Evolutionary conservation across 2,888 invertebrate species (phyloP).

Genomic region (Acanthopleura granulata): DNA sequence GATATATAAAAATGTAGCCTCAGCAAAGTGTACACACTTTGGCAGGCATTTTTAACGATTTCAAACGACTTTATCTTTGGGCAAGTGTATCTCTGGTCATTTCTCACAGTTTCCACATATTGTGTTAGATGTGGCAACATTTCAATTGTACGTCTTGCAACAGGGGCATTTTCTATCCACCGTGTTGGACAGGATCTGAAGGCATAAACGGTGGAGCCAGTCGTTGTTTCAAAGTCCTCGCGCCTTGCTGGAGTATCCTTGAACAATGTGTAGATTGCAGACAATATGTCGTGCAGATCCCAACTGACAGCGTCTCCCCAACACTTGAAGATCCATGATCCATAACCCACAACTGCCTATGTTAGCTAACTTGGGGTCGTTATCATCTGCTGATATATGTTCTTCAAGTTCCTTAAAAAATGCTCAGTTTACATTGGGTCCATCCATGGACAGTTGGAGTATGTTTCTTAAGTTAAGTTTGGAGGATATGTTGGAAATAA

Average conservation of each 20-base stretch:
- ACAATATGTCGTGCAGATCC: background rate
- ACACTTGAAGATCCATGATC: conserved; percentile 9
- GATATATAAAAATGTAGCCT: conserved; percentile 9
- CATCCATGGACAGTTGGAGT: conserved; percentile 22
- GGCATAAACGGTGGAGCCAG: background rate
- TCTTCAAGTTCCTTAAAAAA: conserved; percentile 15
- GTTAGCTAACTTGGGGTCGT: background rate
- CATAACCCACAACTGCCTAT: conserved; percentile 7
- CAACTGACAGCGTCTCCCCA: background rate
- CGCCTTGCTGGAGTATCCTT: conserved; percentile 6
- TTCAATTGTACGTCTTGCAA: background rate
- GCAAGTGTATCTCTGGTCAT: background rate
- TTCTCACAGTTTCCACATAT: conserved; percentile 7
- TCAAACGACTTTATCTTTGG: conserved; percentile 10
- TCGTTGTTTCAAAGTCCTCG: conserved; percentile 14
- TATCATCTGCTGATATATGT: conserved; percentile 6
- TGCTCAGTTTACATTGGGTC: conserved; percentile 18
- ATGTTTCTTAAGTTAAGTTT: conserved; percentile 18
- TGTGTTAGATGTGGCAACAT: background rate
- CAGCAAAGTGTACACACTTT: background rate
- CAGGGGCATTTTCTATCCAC: conserved; percentile 16
- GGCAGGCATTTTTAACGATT: background rate
- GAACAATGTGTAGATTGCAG: background rate
- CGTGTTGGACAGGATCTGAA: conserved; percentile 5
- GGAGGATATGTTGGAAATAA: background rate